Conservation (phyloP, 2,888 invertebrate species). For the Mycalesis mineus region DNA sequence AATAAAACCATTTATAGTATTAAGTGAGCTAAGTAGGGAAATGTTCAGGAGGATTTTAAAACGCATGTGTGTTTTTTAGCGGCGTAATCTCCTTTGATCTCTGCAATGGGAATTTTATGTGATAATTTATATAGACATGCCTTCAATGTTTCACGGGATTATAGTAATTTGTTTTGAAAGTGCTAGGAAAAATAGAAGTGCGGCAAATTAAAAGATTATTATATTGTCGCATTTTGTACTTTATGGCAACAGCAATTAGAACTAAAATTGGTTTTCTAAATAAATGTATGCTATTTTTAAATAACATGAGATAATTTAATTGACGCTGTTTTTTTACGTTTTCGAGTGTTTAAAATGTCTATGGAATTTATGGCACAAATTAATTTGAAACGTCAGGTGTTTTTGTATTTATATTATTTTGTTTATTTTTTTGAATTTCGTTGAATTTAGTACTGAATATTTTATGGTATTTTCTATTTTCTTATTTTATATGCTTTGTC, state of each 20-base stretch:
- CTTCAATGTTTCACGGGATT: slow-evolving; percentile 18
- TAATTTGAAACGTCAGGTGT: no score
- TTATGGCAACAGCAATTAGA: background rate
- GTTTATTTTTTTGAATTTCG: no score
- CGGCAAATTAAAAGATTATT: background rate
- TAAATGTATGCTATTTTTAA: background rate
- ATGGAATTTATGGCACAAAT: background rate
- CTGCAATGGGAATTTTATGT: slow-evolving; percentile 21
- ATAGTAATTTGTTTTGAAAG: slow-evolving; percentile 24
- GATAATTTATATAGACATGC: slow-evolving; percentile 28
- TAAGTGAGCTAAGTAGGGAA: slow-evolving; percentile 6
- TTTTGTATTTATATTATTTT: no score
- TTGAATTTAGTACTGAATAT: no score
- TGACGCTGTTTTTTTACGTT: background rate
- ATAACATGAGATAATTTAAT: background rate
- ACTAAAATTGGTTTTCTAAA: background rate
- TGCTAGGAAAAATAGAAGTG: background rate
- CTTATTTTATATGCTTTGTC: no score
- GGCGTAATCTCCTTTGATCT: slow-evolving; percentile 29
- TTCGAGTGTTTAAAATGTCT: background rate
- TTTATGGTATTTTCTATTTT: no score
- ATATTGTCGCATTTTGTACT: background rate
- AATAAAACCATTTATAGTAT: slow-evolving; percentile 16
- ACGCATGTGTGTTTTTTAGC: slow-evolving; percentile 26
- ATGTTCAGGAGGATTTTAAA: slow-evolving; percentile 29